phyloP scores from a whole-genome alignment of 2,113 vertebrate species.

The Leuciscus idus region DNA sequence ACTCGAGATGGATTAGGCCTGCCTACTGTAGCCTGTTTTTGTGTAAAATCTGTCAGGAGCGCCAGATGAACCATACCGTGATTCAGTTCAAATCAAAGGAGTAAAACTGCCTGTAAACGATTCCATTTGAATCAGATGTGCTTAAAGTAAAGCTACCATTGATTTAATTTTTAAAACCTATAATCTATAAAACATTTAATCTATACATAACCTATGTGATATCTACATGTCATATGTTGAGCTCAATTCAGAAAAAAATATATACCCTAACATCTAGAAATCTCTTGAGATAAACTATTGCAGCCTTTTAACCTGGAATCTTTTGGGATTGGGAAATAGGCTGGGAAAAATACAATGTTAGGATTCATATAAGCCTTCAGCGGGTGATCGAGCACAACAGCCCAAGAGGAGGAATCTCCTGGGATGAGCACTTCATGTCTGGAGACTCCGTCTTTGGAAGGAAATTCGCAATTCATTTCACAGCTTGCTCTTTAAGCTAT shows the following conservation, averaged over 20 bases:
- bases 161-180: background rate
- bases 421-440: slow-evolving; percentile 47
- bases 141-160: background rate
- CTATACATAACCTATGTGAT: background rate
- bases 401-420: slow-evolving; percentile 52
- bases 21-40: background rate
- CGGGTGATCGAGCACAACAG: slow-evolving; percentile 48
- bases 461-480: background rate
- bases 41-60: background rate
- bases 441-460: background rate
- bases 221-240: background rate
- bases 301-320: slow-evolving; percentile 63
- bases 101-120: background rate
- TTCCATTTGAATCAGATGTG: background rate
- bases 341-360: slow-evolving; percentile 60
- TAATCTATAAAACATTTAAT: too few species aligned
- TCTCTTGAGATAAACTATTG: slow-evolving; percentile 20
- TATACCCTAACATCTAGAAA: slow-evolving; percentile 22
- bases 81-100: background rate
- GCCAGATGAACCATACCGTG: background rate
- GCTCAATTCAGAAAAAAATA: slow-evolving; percentile 33
- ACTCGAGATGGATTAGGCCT: background rate
- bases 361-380: slow-evolving; percentile 47
- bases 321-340: slow-evolving; percentile 56
- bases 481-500: background rate